Conservation (phyloP, 2,113 vertebrate genomes). For the Ceratotherium simum region DNA sequence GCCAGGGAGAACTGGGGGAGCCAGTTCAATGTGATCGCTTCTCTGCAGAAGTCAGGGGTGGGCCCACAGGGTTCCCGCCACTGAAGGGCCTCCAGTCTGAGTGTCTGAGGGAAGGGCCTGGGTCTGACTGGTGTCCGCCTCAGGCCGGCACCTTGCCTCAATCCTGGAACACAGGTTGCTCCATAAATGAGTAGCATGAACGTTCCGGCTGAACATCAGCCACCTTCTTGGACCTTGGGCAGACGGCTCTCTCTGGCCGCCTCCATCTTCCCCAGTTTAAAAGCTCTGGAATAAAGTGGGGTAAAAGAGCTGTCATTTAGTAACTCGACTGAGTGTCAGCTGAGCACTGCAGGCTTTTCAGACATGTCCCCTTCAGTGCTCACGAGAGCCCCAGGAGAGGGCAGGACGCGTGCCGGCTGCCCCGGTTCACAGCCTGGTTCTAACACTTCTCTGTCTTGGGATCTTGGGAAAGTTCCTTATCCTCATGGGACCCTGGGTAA, state of each 20-base stretch:
- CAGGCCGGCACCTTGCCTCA: neutral
- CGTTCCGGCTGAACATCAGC: accelerated
- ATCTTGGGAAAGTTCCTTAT: neutral
- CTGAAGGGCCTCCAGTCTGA: neutral
- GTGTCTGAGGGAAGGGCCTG: accelerated
- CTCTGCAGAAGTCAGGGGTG: neutral
- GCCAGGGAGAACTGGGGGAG: accelerated
- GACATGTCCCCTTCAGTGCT: accelerated
- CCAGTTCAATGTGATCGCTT: accelerated
- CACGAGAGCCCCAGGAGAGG: neutral
- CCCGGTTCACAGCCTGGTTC: neutral
- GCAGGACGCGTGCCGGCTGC: accelerated
- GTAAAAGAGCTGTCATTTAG: neutral
- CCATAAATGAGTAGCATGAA: accelerated
- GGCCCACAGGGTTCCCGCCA: accelerated
- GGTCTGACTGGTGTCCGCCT: neutral
- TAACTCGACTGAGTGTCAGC: neutral
- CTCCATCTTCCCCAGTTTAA: neutral
- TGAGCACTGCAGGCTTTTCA: neutral
- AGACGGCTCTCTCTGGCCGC: neutral
- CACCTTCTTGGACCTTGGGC: neutral
- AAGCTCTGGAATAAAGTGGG: neutral
- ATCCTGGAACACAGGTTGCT: neutral
- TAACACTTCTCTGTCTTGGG: neutral
- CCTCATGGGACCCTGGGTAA: neutral